Percentiles rank a stretch among this genome's conserved stretches.
phyloP scores from a whole-genome alignment of 2,797 vertebrate species.

The Decapterus maruadsi region DNA sequence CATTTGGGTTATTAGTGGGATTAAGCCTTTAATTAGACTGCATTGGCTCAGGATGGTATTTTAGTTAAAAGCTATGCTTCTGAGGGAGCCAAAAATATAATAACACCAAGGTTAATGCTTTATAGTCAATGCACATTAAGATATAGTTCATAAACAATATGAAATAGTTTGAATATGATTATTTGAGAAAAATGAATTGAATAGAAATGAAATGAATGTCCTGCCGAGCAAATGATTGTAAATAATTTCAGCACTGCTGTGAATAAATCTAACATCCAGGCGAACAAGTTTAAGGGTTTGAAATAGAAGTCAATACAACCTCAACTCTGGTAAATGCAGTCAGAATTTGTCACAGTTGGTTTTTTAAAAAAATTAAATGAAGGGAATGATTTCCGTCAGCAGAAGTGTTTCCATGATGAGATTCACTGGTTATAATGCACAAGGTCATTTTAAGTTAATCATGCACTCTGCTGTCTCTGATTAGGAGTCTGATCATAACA shows the following conservation, averaged over 20 bases:
- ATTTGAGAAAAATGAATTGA: background rate
- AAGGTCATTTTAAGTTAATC: constrained; percentile 40
- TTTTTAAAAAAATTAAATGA: too few species aligned
- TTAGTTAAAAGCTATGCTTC: constrained; percentile 26
- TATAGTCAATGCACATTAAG: background rate
- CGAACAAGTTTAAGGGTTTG: background rate
- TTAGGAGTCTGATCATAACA: constrained; percentile 41
- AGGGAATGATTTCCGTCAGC: background rate
- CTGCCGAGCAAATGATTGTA: background rate
- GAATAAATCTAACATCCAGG: background rate
- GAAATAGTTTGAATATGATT: background rate
- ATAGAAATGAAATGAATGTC: too few species aligned
- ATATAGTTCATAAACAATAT: background rate
- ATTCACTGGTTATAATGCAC: constrained; percentile 30
- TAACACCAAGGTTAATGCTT: background rate
- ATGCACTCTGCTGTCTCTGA: constrained; percentile 14
- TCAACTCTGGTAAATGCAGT: background rate
- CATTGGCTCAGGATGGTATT: constrained; percentile 26
- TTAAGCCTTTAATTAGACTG: constrained; percentile 66
- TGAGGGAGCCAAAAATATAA: constrained; percentile 10
- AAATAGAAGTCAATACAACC: background rate
- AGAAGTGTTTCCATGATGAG: constrained; percentile 23
- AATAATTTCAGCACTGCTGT: background rate
- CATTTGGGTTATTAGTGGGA: constrained; percentile 67
- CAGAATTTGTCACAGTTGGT: background rate